These are phyloP conservation scores for Glossosoma conforme DNA, from an alignment of 1,140 invertebrate species.

Conservation along the genomic window DNA sequence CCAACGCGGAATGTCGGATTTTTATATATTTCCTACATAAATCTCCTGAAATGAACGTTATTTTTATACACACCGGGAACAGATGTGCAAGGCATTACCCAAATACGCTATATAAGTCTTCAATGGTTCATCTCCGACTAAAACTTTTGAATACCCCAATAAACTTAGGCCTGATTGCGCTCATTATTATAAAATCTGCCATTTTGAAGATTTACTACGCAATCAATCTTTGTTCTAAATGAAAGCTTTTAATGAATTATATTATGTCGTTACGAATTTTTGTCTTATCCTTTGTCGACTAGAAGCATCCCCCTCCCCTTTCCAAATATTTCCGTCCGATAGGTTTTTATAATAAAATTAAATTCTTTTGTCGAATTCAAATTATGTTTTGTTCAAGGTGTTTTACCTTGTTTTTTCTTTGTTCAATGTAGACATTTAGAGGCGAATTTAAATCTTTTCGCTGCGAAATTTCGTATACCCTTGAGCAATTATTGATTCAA, in stretches of 20 bases:
- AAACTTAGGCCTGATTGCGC: slow-evolving; percentile 30
- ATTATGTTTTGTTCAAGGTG: background rate
- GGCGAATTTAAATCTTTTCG: background rate
- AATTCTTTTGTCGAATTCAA: slow-evolving; percentile 9
- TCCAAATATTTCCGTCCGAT: slow-evolving; percentile 4
- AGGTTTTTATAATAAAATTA: slow-evolving; percentile 13
- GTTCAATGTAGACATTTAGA: background rate
- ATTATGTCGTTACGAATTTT: slow-evolving; percentile 27
- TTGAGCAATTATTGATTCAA: background rate
- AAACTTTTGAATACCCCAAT: slow-evolving; percentile 26
- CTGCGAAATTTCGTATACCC: background rate
- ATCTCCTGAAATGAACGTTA: slow-evolving; percentile 28
- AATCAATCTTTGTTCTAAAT: slow-evolving; percentile 32
- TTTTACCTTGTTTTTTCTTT: background rate
- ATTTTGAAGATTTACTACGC: slow-evolving; percentile 30
- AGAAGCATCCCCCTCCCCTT: slow-evolving; percentile 8
- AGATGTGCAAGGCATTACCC: slow-evolving; percentile 29
- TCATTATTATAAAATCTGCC: slow-evolving; percentile 32
- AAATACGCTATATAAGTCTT: slow-evolving; percentile 14
- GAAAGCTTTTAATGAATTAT: slow-evolving; percentile 28
- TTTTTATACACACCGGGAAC: slow-evolving; percentile 31
- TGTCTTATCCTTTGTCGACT: slow-evolving; percentile 23
- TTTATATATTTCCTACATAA: slow-evolving; percentile 32
- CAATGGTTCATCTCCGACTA: background rate
- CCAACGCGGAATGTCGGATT: slow-evolving; percentile 24